phyloP scores from a whole-genome alignment of 1,140 invertebrate genomes.

The Lordiphosa mommai region DNA sequence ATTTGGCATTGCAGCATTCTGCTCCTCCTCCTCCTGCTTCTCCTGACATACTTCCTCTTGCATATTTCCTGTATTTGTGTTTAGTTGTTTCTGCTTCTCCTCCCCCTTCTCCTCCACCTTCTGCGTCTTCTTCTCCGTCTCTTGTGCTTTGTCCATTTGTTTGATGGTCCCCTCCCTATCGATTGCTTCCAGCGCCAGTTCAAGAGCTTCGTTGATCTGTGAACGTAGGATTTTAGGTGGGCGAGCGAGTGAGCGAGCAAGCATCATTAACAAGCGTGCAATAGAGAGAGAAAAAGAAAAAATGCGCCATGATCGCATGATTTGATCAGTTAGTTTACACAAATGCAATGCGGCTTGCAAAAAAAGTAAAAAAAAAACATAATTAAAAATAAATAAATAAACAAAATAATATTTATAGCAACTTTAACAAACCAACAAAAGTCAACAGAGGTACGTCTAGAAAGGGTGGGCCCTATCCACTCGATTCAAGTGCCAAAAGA shows the following conservation, averaged over 20 bases:
- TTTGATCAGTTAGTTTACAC: conserved; percentile 57
- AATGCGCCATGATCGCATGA: conserved; percentile 59
- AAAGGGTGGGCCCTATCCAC: not conserved
- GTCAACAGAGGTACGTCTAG: conserved; percentile 10
- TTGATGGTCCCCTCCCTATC: conserved; percentile 80
- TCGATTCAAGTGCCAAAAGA: not conserved
- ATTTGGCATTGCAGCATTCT: conserved; percentile 50
- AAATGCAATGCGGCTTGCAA: conserved; percentile 40
- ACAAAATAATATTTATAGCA: conserved; percentile 6
- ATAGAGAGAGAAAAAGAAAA: conserved; percentile 35
- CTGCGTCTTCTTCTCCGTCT: conserved; percentile 9
- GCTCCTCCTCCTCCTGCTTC: conserved; percentile 10
- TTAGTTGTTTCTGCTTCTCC: conserved; percentile 8
- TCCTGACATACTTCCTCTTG: conserved; percentile 5
- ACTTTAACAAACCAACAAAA: conserved; percentile 1
- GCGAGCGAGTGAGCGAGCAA: conserved; percentile 35
- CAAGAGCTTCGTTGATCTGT: conserved; percentile 83
- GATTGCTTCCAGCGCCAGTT: conserved; percentile 82
- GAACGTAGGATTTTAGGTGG: conserved; percentile 18
- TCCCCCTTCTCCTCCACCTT: conserved; percentile 4
- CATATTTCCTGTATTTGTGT: not conserved
- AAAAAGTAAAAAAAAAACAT: conserved; percentile 12
- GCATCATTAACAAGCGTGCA: conserved; percentile 43
- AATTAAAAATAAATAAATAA: conserved; percentile 25
- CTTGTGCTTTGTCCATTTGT: conserved; percentile 36